A percentile compares a stretch with the other conserved stretches of the same genome.
phyloP scores from a whole-genome alignment of 1,140 invertebrate genomes.

The Bombus turneri region DNA sequence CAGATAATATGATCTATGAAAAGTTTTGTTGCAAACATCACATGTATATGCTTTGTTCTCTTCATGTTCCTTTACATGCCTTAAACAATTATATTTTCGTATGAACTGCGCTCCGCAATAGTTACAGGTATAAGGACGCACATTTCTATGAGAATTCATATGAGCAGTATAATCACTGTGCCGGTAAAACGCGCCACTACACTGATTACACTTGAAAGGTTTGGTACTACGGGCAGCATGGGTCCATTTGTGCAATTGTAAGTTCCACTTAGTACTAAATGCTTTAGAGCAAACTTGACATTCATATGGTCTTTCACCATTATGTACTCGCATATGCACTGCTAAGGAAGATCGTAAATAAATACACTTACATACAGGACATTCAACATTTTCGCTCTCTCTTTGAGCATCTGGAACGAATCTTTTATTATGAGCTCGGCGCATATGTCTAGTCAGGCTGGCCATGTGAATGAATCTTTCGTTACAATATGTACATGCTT shows the following conservation, averaged over 20 bases:
- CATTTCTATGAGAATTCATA: slow-evolving; percentile 91
- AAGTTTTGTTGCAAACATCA: slow-evolving; percentile 92
- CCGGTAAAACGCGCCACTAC: slow-evolving; percentile 91
- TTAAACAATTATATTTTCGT: slow-evolving; percentile 94
- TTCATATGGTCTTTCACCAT: slow-evolving; percentile 87
- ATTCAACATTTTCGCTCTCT: slow-evolving; percentile 88
- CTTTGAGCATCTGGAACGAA: slow-evolving; percentile 86
- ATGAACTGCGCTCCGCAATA: slow-evolving; percentile 97
- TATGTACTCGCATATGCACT: slow-evolving; percentile 91
- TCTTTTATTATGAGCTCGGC: slow-evolving; percentile 89
- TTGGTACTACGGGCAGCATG: slow-evolving; percentile 91
- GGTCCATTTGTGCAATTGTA: slow-evolving; percentile 94
- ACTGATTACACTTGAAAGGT: slow-evolving; percentile 92
- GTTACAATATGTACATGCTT: slow-evolving; percentile 91
- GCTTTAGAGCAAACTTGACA: slow-evolving; percentile 93
- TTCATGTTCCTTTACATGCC: slow-evolving; percentile 95
- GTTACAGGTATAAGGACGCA: slow-evolving; percentile 94
- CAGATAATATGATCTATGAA: slow-evolving; percentile 93
- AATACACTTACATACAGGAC: slow-evolving; percentile 90
- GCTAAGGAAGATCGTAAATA: slow-evolving; percentile 90
- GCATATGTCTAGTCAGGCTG: slow-evolving; percentile 91
- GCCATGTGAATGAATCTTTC: slow-evolving; percentile 92
- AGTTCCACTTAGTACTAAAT: slow-evolving; percentile 94
- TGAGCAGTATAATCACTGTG: slow-evolving; percentile 91
- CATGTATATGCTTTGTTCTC: slow-evolving; percentile 94